Base-by-base conservation (phyloP, 2,113 vertebrate species). In the Nerophis lumbriciformis region DNA sequence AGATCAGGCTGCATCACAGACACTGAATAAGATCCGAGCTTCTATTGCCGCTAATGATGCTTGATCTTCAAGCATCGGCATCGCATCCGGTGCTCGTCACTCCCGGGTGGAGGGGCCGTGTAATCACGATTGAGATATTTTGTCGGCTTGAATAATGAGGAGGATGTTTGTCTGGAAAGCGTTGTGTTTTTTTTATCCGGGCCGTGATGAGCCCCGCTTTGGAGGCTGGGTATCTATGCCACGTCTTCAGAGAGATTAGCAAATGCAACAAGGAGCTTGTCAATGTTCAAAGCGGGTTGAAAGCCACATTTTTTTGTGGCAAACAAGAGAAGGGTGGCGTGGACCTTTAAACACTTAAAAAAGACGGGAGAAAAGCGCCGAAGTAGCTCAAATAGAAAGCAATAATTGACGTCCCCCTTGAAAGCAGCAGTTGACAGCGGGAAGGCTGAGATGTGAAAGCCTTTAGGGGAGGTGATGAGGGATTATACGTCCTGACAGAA, bases 171-270 rank as follows among this genome's bases (percentile, higher is more conserved):
- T 76, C 38, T 65, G 68, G 59, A 65, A 69, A 69, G 59, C 37
- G 19, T 8, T 6, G 19, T 13, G 16, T 70, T 48, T 78, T 75
- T 48, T 60, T 28, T 28, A 28, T 28, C 28, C 2, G 28, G 60
- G 65, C 80, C 63, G 28, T 28, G 28, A 15, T 9, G 54, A 78
- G 73, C 54, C 48, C 48, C 60, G 78, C 65, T 1, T 38, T 49
- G 59, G n/a, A 57, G 69, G 52, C 48, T 51, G 54, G 42, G 66
- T 79, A 83, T 81, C 76, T 78, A 76, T 85, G 82, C 76, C 79
- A 70, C 6, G 71, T 80, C 79, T 80, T 81, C 73, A 58, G 84
- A 83, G 81, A 83, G 76, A 86, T 77, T 71, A 56, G 36, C 68
- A 72, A 79, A 82, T 63, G 66, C 66, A 67, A 73, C 66, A 67